phyloP scores from a whole-genome alignment of 2,113 vertebrate species.

The Nesoenas mayeri region DNA sequence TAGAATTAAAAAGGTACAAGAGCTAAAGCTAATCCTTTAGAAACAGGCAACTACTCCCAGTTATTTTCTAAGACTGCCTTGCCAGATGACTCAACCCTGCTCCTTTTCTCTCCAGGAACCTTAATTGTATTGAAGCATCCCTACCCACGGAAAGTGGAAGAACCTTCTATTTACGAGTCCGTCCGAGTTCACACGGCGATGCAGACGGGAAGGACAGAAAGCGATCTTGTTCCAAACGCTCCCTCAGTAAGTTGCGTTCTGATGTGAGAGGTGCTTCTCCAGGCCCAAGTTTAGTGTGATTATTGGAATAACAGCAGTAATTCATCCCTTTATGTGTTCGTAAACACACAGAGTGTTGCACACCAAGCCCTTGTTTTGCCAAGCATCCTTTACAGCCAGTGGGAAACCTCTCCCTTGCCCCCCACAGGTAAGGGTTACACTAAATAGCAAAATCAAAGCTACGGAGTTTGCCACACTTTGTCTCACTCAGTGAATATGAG shows the following conservation, averaged over 20 bases:
- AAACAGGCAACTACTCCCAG: not conserved
- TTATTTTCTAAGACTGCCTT: not conserved
- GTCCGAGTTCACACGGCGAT: slow-evolving; percentile 96
- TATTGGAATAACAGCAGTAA: not conserved
- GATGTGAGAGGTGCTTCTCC: not conserved
- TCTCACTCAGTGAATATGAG: not conserved
- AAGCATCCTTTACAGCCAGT: not conserved
- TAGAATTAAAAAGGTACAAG: not conserved
- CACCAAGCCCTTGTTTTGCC: not conserved
- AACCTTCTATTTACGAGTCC: slow-evolving; percentile 95
- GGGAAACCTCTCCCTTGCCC: not conserved
- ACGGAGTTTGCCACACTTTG: not conserved
- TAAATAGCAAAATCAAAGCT: not conserved
- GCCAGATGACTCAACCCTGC: not conserved
- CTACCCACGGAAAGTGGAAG: slow-evolving; percentile 90
- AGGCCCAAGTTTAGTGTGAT: not conserved
- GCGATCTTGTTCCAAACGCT: slow-evolving; percentile 85
- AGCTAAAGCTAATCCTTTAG: not conserved
- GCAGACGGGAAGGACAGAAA: slow-evolving; percentile 87
- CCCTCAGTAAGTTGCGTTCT: slow-evolving; percentile 82
- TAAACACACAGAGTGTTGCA: not conserved
- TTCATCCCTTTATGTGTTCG: not conserved
- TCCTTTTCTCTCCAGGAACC: slow-evolving; percentile 68
- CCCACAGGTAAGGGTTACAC: not conserved
- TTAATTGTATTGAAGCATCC: slow-evolving; percentile 83